These are phyloP conservation scores for Pangasius krempfi DNA, from an alignment of 2,797 vertebrate genomes.

Conservation along the genomic window DNA sequence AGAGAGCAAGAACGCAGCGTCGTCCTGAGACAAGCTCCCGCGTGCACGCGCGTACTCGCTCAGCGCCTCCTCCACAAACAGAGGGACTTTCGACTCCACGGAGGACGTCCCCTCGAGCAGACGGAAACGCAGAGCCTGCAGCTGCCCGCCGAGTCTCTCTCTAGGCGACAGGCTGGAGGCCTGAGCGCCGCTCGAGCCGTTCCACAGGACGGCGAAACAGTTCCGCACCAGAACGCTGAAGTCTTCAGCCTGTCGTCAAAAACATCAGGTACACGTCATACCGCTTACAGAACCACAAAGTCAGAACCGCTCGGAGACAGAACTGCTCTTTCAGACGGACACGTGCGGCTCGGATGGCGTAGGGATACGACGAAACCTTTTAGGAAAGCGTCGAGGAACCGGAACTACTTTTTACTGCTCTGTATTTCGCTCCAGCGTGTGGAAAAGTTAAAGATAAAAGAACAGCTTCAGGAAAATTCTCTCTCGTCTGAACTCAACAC, in stretches of 20 bases:
- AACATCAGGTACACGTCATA: neutral
- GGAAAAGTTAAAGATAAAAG: neutral
- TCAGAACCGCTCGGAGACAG: neutral
- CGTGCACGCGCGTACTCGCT: conserved; percentile 69
- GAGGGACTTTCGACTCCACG: conserved; percentile 58
- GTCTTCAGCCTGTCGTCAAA: conserved; percentile 68
- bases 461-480: neutral
- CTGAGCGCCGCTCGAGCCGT: neutral
- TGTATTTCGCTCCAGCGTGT: neutral
- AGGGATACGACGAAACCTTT: neutral
- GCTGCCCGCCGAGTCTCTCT: conserved; percentile 67
- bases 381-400: neutral
- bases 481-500: neutral
- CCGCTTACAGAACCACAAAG: neutral
- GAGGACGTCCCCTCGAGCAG: conserved; percentile 70
- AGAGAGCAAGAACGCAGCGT: conserved; percentile 71
- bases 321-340: neutral
- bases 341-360: neutral
- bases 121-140: conserved; percentile 83
- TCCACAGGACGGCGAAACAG: conserved; percentile 84
- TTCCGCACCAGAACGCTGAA: conserved; percentile 71
- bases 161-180: conserved; percentile 39
- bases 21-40: conserved; percentile 59
- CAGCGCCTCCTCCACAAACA: conserved; percentile 69
- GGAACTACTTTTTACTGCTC: too few species aligned